These are phyloP conservation scores for Excalfactoria chinensis DNA, from an alignment of 2,113 vertebrate genomes.

Conservation along the genomic window DNA sequence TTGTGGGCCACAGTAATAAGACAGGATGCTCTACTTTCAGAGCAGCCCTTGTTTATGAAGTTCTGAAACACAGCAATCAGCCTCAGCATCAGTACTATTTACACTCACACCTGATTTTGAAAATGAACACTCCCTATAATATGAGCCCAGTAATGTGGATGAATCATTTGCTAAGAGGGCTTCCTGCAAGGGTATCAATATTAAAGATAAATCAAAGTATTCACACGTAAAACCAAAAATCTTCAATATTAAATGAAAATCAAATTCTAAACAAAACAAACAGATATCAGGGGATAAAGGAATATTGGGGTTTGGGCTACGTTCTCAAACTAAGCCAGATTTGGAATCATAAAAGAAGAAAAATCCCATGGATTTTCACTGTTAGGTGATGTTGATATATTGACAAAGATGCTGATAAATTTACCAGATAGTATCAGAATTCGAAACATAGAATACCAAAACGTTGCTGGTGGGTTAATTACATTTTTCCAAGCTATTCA, in stretches of 20 bases:
- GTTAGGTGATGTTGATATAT: slow-evolving; percentile 63
- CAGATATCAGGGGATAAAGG: neutral
- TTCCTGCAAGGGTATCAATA: neutral
- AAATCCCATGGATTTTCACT: slow-evolving; percentile 29
- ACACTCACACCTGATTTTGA: neutral
- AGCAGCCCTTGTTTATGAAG: neutral
- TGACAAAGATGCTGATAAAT: slow-evolving; percentile 68
- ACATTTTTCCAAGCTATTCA: slow-evolving; percentile 75
- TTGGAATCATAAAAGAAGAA: slow-evolving; percentile 6
- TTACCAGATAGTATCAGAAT: slow-evolving; percentile 66
- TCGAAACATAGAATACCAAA: slow-evolving; percentile 60
- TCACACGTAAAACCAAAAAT: neutral
- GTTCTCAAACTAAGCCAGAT: neutral
- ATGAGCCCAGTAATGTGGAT: no score
- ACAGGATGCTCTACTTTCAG: neutral
- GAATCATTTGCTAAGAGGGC: neutral
- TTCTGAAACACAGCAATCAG: neutral
- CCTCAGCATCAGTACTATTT: fast-evolving
- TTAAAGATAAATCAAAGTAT: neutral
- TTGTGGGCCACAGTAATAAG: neutral
- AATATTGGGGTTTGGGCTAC: neutral
- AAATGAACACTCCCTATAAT: neutral
- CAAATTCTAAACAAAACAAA: neutral
- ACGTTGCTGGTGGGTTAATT: slow-evolving; percentile 78
- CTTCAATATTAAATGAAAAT: neutral